Conservation (phyloP, 2,113 vertebrate genomes). For the Pollimyrus isidori region DNA sequence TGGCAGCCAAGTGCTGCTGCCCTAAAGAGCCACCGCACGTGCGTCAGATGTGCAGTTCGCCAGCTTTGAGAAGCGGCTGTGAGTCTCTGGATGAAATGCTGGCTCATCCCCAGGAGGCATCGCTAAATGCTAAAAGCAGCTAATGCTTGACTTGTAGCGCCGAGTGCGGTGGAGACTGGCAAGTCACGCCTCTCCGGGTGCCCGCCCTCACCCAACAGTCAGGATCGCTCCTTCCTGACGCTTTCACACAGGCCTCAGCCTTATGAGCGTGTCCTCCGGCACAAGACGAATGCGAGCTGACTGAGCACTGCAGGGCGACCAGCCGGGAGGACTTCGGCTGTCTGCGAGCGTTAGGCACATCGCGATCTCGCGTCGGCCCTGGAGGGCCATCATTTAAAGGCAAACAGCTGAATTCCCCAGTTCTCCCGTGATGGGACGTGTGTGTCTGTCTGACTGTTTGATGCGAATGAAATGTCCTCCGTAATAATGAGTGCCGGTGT, state of each 20-base stretch:
- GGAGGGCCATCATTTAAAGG: background rate
- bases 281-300: background rate
- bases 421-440: background rate
- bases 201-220: background rate
- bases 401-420: background rate
- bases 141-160: background rate
- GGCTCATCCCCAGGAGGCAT: background rate
- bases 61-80: background rate
- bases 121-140: background rate
- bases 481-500: background rate
- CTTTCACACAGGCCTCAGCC: background rate
- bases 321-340: background rate
- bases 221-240: background rate
- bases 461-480: background rate
- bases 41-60: background rate
- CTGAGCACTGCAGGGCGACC: background rate
- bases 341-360: background rate
- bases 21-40: background rate
- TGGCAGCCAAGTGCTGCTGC: background rate
- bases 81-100: background rate
- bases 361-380: background rate
- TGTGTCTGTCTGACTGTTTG: background rate
- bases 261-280: background rate
- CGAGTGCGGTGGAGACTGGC: background rate
- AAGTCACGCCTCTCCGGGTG: background rate